Conservation (phyloP, 2,888 invertebrate genomes). For the Myopa tessellatipennis region DNA sequence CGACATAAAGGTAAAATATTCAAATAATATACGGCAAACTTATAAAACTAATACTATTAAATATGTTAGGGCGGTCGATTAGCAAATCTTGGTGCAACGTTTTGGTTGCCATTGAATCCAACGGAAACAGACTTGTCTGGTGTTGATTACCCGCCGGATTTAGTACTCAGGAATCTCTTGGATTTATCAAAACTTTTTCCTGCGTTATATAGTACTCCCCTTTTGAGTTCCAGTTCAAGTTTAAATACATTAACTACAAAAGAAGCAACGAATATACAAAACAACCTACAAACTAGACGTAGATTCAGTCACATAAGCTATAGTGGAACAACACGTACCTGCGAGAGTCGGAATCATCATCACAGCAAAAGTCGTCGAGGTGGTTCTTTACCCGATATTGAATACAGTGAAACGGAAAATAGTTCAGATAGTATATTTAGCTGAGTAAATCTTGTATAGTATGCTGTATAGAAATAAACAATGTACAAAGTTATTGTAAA, state of each 20-base stretch:
- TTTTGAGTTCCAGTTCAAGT: slow-evolving; percentile 10
- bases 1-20: slow-evolving; percentile 76
- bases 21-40: neutral
- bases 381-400: slow-evolving; percentile 62
- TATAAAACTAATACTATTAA: slow-evolving; percentile 34
- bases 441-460: slow-evolving; percentile 45
- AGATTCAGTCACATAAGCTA: slow-evolving; percentile 45
- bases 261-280: slow-evolving; percentile 37
- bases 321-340: slow-evolving; percentile 44
- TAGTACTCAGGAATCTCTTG: slow-evolving; percentile 60
- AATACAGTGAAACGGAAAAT: slow-evolving; percentile 67
- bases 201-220: neutral
- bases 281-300: slow-evolving; percentile 35
- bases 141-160: slow-evolving; percentile 60
- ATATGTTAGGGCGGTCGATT: slow-evolving; percentile 76
- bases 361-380: slow-evolving; percentile 54
- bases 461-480: slow-evolving; percentile 18
- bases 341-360: slow-evolving; percentile 37
- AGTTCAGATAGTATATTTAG: slow-evolving; percentile 65
- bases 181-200: slow-evolving; percentile 64
- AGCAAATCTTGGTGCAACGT: slow-evolving; percentile 81
- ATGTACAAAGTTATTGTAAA: slow-evolving; percentile 29
- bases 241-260: slow-evolving; percentile 9
- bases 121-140: slow-evolving; percentile 54
- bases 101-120: slow-evolving; percentile 78